Percentiles rank a stretch among this genome's conserved stretches.
These are phyloP conservation scores for Polyodon spathula DNA, from an alignment of 2,113 vertebrate genomes.

Conservation along the genomic window DNA sequence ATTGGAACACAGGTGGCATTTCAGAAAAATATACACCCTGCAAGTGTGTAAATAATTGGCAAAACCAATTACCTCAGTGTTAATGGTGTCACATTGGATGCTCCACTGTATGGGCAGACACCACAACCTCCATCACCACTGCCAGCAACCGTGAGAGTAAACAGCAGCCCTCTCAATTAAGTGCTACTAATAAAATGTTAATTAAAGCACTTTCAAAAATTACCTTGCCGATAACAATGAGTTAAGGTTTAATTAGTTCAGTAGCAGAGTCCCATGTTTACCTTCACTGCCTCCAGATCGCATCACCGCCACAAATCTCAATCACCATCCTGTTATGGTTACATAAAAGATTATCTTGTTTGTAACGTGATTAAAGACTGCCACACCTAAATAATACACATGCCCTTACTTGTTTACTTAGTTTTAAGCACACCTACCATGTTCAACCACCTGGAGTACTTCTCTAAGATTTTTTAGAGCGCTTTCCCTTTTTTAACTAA, in stretches of 20 bases:
- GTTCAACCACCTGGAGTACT: no score
- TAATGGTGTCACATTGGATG: constrained; percentile 41
- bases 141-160: constrained; percentile 32
- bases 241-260: constrained; percentile 53
- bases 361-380: constrained; percentile 28
- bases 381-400: constrained; percentile 24
- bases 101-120: constrained; percentile 39
- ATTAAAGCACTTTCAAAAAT: constrained; percentile 49
- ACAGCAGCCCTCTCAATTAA: constrained; percentile 42
- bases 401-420: constrained; percentile 12
- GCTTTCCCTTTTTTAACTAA: no score
- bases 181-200: constrained; percentile 48
- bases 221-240: constrained; percentile 40
- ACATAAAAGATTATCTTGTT: constrained; percentile 25
- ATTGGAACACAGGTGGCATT: constrained; percentile 32
- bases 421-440: constrained; percentile 11
- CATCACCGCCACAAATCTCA: constrained; percentile 28
- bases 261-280: constrained; percentile 31
- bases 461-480: no score
- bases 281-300: constrained; percentile 37
- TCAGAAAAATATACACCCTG: constrained; percentile 16
- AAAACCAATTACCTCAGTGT: constrained; percentile 42
- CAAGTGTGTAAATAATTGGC: constrained; percentile 34
- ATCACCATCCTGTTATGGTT: constrained; percentile 23
- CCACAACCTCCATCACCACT: constrained; percentile 28